Conservation (phyloP, 2,797 vertebrate genomes). For the Corythornis leucogaster region DNA sequence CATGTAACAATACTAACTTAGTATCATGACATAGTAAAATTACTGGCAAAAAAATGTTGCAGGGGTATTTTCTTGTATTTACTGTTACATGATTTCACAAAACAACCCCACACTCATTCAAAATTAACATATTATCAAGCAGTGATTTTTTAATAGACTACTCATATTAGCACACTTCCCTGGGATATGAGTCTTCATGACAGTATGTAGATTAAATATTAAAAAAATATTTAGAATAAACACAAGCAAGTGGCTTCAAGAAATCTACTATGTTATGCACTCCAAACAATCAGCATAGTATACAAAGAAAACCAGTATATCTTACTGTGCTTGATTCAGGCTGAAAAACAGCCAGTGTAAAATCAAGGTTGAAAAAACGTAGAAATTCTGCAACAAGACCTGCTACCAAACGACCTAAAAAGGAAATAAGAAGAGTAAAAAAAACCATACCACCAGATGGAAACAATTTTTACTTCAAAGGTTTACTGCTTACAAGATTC, state of each 20-base stretch:
- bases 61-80: background rate
- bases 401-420: constrained; percentile 87
- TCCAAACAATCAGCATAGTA: background rate
- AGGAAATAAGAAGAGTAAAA: background rate
- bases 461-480: background rate
- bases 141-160: background rate
- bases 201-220: background rate
- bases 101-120: too few species aligned
- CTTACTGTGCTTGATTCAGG: constrained; percentile 93
- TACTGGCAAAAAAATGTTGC: background rate
- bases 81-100: background rate
- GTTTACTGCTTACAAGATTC: background rate
- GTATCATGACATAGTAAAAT: background rate
- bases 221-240: background rate
- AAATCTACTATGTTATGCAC: background rate
- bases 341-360: constrained; percentile 93
- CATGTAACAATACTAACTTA: background rate
- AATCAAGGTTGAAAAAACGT: constrained; percentile 93
- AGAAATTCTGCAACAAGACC: constrained; percentile 93
- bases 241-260: background rate
- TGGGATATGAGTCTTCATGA: background rate
- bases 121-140: background rate
- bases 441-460: background rate
- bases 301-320: background rate
- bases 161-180: background rate